phyloP scores from a whole-genome alignment of 2,888 invertebrate genomes.

The Stramonita haemastoma region DNA sequence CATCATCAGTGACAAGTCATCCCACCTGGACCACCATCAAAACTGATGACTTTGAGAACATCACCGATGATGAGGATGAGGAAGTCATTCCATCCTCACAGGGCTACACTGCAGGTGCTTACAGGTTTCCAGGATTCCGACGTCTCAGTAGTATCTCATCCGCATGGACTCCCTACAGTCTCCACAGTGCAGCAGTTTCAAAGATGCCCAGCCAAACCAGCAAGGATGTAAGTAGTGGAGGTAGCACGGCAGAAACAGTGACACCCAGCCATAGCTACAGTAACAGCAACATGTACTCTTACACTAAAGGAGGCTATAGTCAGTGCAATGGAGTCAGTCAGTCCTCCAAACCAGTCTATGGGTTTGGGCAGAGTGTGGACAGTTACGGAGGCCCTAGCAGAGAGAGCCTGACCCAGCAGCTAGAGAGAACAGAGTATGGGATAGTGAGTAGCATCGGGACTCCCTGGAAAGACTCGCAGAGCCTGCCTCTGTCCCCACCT shows the following conservation, averaged over 20 bases:
- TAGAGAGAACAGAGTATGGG: background rate
- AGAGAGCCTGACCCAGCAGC: background rate
- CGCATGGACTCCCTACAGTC: constrained; percentile 9
- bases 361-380: background rate
- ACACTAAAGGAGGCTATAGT: constrained; percentile 7
- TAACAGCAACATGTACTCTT: background rate
- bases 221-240: background rate
- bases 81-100: constrained; percentile 41
- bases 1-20: background rate
- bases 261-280: background rate
- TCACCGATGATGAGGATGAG: constrained; percentile 57
- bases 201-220: background rate
- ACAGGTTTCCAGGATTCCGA: constrained; percentile 32
- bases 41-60: constrained; percentile 59
- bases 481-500: background rate
- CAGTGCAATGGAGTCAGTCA: background rate
- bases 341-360: background rate
- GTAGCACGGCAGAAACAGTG: background rate
- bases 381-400: background rate
- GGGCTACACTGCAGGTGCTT: constrained; percentile 5
- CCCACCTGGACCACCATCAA: constrained; percentile 49
- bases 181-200: background rate
- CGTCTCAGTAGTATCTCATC: constrained; percentile 20
- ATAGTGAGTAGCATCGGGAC: constrained; percentile 30
- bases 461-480: constrained; percentile 34